Evolutionary conservation across 2,888 invertebrate genomes (phyloP), one percentile per base, ranked within the genome.

Genomic region (Griposia aprilina): DNA sequence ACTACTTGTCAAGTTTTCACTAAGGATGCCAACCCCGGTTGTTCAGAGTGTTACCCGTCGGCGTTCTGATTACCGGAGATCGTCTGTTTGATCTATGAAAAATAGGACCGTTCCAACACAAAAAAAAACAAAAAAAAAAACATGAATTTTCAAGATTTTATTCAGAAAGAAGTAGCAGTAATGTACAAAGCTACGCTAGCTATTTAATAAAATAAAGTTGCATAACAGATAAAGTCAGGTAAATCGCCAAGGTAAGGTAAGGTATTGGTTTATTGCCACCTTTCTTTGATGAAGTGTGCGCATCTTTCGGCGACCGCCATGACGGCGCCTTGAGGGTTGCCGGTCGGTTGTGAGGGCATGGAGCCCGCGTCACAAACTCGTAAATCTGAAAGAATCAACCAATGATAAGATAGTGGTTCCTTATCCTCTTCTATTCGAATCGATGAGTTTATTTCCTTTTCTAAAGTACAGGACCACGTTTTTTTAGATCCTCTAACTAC

Each of bases 291-390:
- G 85, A 94, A 90, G 45, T 93, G 92, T 0, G 96, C 96, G 2
- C 94, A 97, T 82, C 95, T 94, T 82, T 97, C 97, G 2, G 97
- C 97, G 45, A 97, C 96, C 95, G 97, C 96, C 96, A 97, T 97
- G 78, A 97, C 95, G 4, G 97, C 93, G 0, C 94, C 97, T 69
- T 97, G 97, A 0, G 97, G 97, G 90, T 97, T 97, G 5, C 97
- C 94, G 0, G 92, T 89, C n/a, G 91, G 87, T 76, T 94, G 96
- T 36, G 91, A 92, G 0, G 97, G 97, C 93, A 97, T 97, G 5
- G 97, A 92, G 4, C 97, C 97, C 0, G 97, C 97, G 88, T 97
- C 97, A 73, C 96, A 96, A 4, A 97, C 97, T 73, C 97, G 91
- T 8, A 97, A 85, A 72, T 91, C 95, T 94, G 90, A 1, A 84